These are phyloP conservation scores for Dallia pectoralis DNA, from an alignment of 2,797 vertebrate species.

Conservation along the genomic window DNA sequence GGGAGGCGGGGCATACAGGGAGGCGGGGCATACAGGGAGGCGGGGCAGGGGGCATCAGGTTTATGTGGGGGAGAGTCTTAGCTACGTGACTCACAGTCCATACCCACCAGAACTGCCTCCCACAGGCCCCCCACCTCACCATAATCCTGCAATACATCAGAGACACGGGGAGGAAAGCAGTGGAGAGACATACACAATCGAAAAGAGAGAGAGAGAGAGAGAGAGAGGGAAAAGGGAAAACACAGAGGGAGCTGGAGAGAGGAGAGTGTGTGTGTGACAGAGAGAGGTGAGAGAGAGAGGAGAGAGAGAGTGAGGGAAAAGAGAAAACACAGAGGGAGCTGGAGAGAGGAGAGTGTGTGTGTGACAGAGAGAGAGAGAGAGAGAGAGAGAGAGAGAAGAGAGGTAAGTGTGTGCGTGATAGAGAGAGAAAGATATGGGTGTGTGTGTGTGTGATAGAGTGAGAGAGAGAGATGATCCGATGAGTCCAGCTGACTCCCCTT, in stretches of 20 bases:
- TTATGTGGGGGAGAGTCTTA: constrained; percentile 54
- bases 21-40: constrained; percentile 58
- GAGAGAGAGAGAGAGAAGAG: not conserved
- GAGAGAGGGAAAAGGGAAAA: not conserved
- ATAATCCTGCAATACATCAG: constrained; percentile 30
- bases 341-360: not conserved
- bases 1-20: too few relatives aligned
- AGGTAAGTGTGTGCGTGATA: not conserved
- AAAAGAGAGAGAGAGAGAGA: constrained; percentile 1
- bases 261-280: not conserved
- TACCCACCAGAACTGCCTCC: constrained; percentile 17
- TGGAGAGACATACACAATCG: not conserved
- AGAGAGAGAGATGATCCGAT: constrained; percentile 20
- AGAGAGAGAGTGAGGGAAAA: constrained; percentile 4
- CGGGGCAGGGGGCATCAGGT: constrained; percentile 39
- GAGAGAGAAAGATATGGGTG: not conserved
- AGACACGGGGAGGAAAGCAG: not conserved
- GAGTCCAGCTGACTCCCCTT: constrained; percentile 62
- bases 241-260: not conserved
- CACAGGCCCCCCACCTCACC: constrained; percentile 36
- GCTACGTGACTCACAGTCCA: constrained; percentile 48
- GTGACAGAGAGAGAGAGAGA: not conserved
- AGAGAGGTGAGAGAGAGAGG: not conserved
- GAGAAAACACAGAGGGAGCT: not conserved
- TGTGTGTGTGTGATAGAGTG: not conserved